Base-by-base conservation (phyloP, 2,888 invertebrate genomes). In the Scaptodrosophila latifasciaeformis region DNA sequence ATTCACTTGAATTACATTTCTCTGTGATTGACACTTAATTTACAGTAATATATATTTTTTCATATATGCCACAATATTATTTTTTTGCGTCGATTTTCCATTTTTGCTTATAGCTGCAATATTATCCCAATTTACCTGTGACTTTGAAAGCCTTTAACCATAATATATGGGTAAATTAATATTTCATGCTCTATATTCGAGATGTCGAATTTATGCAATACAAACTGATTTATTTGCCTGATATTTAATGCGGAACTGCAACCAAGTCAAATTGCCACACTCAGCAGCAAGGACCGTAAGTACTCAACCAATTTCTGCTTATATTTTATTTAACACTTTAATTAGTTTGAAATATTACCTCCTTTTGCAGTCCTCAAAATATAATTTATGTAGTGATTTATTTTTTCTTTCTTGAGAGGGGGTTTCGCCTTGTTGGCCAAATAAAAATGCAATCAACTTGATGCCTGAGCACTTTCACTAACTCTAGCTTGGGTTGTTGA, bases 11-110 rank as follows among this genome's bases (percentile, higher is more conserved):
- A 27, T 39, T 49, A 37, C 53, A 53, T 62, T 57, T 46, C 57
- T 48, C 19, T 15, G 44, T 61, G 59, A 62, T 63, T 76, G 72
- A 37, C 75, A 75, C 37, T 75, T 59, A 54, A 70, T 65, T 65
- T 54, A 9, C 9, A 43, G 40, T 35, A 45, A n/a, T 19, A 15
- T 55, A 39, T 39, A 42, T 45, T 35, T 40, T 52, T 42, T n/a
- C n/a, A n/a, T n/a, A n/a, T 24, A 24, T 24, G 24, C 24, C 24
- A 5, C 24, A 24, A 5, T 7, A 7, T 5, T 24, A 7, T 24
- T 24, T 24, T 24, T 24, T 24, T 30, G 21, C 18, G 12, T 17
- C 12, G 39, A 31, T 34, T 19, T n/a, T n/a, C n/a, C n/a, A n/a
- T n/a, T 35, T 50, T 43, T 18, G 12, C 12, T 10, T 6, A 19